These are phyloP conservation scores for Labeo rohita DNA, from an alignment of 2,113 vertebrate genomes.

Conservation along the genomic window DNA sequence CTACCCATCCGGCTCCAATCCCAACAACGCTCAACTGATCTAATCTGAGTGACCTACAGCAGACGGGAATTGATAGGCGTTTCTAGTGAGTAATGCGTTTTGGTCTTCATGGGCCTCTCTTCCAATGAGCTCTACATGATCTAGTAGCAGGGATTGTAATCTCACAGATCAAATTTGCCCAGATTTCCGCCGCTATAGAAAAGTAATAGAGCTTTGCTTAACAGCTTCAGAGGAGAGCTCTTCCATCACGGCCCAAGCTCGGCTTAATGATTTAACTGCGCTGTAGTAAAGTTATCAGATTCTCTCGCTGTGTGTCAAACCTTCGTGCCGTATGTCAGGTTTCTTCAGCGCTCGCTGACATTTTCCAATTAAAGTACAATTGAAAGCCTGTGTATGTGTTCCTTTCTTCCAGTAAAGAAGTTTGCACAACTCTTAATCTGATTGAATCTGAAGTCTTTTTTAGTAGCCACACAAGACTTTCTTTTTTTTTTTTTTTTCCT, in stretches of 20 bases:
- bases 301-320: background rate
- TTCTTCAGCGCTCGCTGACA: background rate
- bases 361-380: constrained; percentile 12
- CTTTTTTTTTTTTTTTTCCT: too few relatives aligned
- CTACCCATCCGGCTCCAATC: constrained; percentile 18
- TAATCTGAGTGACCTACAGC: constrained; percentile 44
- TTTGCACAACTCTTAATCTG: background rate
- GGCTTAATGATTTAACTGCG: constrained; percentile 31
- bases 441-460: background rate
- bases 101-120: constrained; percentile 13
- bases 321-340: background rate
- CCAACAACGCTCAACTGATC: constrained; percentile 32
- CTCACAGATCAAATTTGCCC: constrained; percentile 27
- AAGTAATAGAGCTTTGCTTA: constrained; percentile 33
- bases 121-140: constrained; percentile 40
- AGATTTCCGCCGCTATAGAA: background rate
- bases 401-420: constrained; percentile 7
- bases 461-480: background rate
- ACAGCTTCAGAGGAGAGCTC: constrained; percentile 18
- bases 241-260: background rate
- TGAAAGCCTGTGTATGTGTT: constrained; percentile 3
- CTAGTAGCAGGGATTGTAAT: constrained; percentile 27
- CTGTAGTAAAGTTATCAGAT: constrained; percentile 30
- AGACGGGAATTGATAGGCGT: constrained; percentile 33
- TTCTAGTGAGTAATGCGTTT: constrained; percentile 22